These are phyloP conservation scores for Scrobipalpa atriplicella DNA, from an alignment of 2,888 invertebrate genomes.

Conservation along the genomic window DNA sequence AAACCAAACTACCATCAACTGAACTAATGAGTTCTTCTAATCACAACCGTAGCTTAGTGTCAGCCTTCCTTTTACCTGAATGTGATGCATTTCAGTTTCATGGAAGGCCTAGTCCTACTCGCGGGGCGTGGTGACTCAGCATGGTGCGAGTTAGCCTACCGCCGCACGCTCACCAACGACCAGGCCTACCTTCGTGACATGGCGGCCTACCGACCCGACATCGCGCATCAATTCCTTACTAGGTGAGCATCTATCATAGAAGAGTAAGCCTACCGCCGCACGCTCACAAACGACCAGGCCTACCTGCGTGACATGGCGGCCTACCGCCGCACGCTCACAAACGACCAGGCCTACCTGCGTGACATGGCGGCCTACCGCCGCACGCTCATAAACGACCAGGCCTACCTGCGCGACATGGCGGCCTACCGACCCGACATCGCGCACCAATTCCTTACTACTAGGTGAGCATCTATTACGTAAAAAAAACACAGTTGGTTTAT, in stretches of 20 bases:
- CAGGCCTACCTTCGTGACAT: conserved; percentile 74
- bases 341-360: no score
- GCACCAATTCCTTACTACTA: conserved; percentile 63
- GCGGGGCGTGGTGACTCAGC: conserved; percentile 63
- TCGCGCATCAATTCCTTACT: conserved; percentile 66
- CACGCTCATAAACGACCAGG: conserved; percentile 67
- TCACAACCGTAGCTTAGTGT: no score
- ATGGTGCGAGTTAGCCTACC: conserved; percentile 75
- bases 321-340: no score
- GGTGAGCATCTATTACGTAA: no score
- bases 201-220: conserved; percentile 71
- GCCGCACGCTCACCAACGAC: conserved; percentile 68
- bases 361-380: conserved; percentile 76
- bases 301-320: no score
- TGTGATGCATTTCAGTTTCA: conserved; percentile 54
- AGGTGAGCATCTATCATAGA: conserved; percentile 50
- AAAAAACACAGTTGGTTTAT: no score
- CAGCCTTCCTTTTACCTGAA: neutral
- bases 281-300: no score
- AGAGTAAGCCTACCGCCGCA: no score
- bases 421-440: conserved; percentile 73
- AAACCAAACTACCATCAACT: no score
- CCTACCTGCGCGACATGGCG: conserved; percentile 74
- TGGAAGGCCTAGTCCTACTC: conserved; percentile 74
- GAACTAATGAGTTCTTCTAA: no score